Conservation (phyloP, 2,113 vertebrate species). For the Nothoprocta perdicaria region DNA sequence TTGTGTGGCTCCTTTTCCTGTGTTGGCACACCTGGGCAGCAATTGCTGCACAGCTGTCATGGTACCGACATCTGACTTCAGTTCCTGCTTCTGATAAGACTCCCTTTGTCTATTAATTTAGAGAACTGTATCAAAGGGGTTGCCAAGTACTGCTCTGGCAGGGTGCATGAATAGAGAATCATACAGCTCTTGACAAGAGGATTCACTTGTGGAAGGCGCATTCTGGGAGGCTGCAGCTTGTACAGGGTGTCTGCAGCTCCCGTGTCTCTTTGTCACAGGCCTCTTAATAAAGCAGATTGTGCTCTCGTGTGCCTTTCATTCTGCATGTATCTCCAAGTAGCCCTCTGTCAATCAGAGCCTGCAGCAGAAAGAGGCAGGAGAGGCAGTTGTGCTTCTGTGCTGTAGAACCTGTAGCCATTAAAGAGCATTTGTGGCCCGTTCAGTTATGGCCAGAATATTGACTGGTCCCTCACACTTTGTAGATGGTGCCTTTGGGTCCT, state of each 20-base stretch:
- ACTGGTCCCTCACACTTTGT: neutral
- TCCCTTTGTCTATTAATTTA: constrained; percentile 69
- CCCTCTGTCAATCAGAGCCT: constrained; percentile 18
- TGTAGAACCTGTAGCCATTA: neutral
- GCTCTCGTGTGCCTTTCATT: constrained; percentile 44
- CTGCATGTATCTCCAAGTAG: constrained; percentile 17
- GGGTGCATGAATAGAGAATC: constrained; percentile 45
- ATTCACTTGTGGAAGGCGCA: constrained; percentile 64
- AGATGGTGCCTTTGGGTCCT: neutral
- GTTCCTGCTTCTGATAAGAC: constrained; percentile 67
- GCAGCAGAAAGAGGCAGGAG: neutral
- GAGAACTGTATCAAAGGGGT: constrained; percentile 60
- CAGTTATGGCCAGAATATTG: neutral
- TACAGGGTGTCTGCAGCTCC: constrained; percentile 33
- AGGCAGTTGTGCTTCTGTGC: accelerated
- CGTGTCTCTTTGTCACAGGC: constrained; percentile 36
- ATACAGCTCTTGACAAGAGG: constrained; percentile 57
- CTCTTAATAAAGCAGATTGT: constrained; percentile 46
- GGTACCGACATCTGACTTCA: constrained; percentile 53
- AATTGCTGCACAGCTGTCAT: constrained; percentile 57
- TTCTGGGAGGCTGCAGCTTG: constrained; percentile 55
- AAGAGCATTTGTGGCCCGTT: accelerated
- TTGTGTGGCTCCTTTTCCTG: neutral
- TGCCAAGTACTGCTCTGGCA: constrained; percentile 68
- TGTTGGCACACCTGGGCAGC: constrained; percentile 40